These are phyloP conservation scores for Leucosticte australis DNA, from an alignment of 2,113 vertebrate genomes.

Conservation along the genomic window DNA sequence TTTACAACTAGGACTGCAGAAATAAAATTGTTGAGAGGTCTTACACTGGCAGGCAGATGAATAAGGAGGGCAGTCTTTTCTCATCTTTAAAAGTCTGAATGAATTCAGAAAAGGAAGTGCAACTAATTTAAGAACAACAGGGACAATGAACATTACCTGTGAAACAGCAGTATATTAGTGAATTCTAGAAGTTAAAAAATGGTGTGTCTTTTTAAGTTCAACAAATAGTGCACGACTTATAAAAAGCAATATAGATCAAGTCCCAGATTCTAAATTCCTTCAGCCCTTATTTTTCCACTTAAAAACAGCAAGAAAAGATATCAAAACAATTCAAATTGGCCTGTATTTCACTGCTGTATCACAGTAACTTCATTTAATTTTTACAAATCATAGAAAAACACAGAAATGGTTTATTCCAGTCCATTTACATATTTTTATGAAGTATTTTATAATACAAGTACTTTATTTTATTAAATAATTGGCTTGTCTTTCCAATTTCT, in stretches of 20 bases:
- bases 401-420: not conserved
- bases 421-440: not conserved
- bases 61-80: not conserved
- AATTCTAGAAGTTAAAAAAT: not conserved
- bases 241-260: not conserved
- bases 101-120: not conserved
- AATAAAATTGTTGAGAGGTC: not conserved
- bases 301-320: not conserved
- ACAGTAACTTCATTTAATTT: not conserved
- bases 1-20: not conserved
- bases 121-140: not conserved
- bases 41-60: not conserved
- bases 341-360: not conserved
- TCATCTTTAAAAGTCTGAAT: not conserved
- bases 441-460: not conserved
- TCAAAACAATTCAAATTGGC: not conserved
- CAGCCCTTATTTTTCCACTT: not conserved
- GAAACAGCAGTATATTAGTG: not conserved
- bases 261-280: not conserved
- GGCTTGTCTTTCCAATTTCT: not conserved
- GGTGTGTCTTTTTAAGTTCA: not conserved
- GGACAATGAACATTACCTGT: not conserved
- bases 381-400: not conserved
- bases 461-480: not conserved
- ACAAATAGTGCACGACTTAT: not conserved